phyloP scores from a whole-genome alignment of 2,797 vertebrate species.

The Meda fulgida region DNA sequence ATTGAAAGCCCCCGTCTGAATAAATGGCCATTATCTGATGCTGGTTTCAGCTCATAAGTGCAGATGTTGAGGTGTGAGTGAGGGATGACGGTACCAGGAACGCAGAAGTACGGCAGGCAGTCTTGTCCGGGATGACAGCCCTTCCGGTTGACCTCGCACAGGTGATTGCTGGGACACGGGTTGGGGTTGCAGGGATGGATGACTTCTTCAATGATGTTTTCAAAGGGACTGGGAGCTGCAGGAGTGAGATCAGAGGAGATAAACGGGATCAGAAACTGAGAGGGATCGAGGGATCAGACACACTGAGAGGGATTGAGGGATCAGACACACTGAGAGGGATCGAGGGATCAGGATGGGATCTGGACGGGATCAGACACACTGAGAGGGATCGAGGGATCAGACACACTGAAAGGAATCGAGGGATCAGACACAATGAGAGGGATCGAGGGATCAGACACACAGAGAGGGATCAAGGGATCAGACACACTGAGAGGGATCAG shows the following conservation, averaged over 20 bases:
- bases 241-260: neutral
- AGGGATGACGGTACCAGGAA: conserved; percentile 80
- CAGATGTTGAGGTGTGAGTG: neutral
- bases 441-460: no score
- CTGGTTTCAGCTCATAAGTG: neutral
- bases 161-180: conserved; percentile 90
- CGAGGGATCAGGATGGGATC: no score
- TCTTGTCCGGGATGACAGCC: conserved; percentile 86
- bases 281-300: no score
- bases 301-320: no score
- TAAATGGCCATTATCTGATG: neutral
- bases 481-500: no score
- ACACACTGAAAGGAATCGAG: no score
- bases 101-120: conserved; percentile 90
- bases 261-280: neutral
- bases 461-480: no score
- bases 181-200: conserved; percentile 98
- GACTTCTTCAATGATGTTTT: conserved; percentile 87
- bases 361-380: no score
- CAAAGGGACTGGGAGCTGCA: conserved; percentile 88
- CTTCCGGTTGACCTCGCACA: conserved; percentile 95
- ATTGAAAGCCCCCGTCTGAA: no score
- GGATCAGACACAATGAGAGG: no score
- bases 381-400: no score
- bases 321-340: no score